A percentile compares a stretch with the other conserved stretches of the same genome.
Conservation (phyloP, 2,888 invertebrate genomes). For the Pterostichus niger region DNA sequence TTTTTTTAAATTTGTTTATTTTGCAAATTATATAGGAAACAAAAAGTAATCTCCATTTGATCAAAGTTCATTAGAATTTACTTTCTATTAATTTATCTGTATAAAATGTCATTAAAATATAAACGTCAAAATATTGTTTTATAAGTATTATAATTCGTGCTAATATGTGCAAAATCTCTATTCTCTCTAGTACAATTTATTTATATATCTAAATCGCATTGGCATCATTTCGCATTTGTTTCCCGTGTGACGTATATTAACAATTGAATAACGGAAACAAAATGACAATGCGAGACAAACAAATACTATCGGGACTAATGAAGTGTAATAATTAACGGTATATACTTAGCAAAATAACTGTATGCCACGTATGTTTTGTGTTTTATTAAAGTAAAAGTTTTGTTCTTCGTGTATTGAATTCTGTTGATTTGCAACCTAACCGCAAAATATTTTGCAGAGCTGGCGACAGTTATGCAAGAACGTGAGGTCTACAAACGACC, state of each 20-base stretch:
- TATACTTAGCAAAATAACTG: constrained; percentile 12
- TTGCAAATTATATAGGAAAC: too few relatives aligned
- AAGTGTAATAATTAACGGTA: constrained; percentile 41
- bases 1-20: too few relatives aligned
- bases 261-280: constrained; percentile 29
- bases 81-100: too few relatives aligned
- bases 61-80: too few relatives aligned
- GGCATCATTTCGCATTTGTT: background rate
- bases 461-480: constrained; percentile 23
- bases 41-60: too few relatives aligned
- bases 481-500: background rate
- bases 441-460: constrained; percentile 15
- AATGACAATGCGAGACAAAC: background rate
- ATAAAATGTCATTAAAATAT: too few relatives aligned
- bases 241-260: background rate
- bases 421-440: background rate
- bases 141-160: too few relatives aligned
- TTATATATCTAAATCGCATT: background rate
- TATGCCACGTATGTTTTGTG: background rate
- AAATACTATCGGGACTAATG: background rate
- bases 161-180: too few relatives aligned
- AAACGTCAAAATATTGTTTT: too few relatives aligned
- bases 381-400: constrained; percentile 38
- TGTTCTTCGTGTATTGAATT: constrained; percentile 7
- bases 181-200: too few relatives aligned